Base-by-base conservation (phyloP, 1,140 invertebrate species). In the Tetramorium simillimum region DNA sequence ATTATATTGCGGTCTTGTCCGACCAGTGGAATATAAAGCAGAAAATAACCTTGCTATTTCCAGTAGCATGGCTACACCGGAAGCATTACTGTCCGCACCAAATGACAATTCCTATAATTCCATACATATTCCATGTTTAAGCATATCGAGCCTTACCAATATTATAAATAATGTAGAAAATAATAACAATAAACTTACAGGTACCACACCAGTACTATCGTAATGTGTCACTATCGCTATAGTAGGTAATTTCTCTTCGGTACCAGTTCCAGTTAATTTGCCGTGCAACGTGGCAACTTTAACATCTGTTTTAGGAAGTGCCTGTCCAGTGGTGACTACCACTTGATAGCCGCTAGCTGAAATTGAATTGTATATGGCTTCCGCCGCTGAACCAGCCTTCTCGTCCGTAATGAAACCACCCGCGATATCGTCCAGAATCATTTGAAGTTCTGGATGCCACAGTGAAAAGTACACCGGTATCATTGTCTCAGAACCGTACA, bases 281-380 rank as follows among this genome's bases (percentile, higher is more conserved):
- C 98, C 99, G 95, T 99, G 97, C 80, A 98, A 95, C 49, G 97
- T 98, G 5, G 97, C 96, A 51, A 99, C 96, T 94, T 98, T 98
- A 73, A 97, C 96, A 91, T 99, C 98, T 85, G 96, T 95, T 89
- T 97, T 97, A 6, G 96, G 94, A 92, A 96, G 97, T 1, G 97
- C 96, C 88, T 97, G 96, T 62, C 97, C 96, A 70, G 97, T 96
- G 90, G 96, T 96, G 18, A 98, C 96, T 62, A 98, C 97, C 86
- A 99, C 96, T 95, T 99, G 98, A 93, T 98, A 98, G 43, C 98
- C 98, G 96, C 98, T 99, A 7, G 98, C 98, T n/a, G 98, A 97
- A 46, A 99, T 97, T 33, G 98, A 97, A 92, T 97, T 97, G 72
- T 99, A 95, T 92, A 99, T 95, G 18, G 98, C 98, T 94, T 98